These are phyloP conservation scores for Ciconia stormi DNA, from an alignment of 2,113 vertebrate genomes.

Conservation along the genomic window DNA sequence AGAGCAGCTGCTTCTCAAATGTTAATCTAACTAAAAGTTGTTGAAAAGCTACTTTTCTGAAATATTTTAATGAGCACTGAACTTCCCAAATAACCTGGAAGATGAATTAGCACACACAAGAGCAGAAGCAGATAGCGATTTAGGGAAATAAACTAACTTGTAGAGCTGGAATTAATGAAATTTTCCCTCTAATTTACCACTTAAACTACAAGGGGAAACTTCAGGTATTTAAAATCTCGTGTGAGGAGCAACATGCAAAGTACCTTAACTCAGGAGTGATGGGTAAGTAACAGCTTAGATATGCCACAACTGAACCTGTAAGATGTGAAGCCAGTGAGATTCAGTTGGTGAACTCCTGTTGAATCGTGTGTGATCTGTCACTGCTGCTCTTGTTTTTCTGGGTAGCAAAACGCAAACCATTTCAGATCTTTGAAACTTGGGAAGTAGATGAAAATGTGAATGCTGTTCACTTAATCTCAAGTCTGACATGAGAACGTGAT, in stretches of 20 bases:
- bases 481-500: background rate
- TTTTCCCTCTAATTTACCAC: background rate
- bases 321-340: background rate
- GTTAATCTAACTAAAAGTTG: background rate
- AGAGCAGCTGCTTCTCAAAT: background rate
- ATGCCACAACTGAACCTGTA: background rate
- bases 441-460: background rate
- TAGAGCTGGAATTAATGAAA: background rate
- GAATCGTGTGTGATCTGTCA: background rate
- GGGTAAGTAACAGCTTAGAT: background rate
- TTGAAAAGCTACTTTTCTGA: background rate
- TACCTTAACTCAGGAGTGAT: background rate
- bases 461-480: background rate
- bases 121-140: background rate
- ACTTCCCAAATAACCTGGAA: background rate
- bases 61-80: background rate
- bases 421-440: background rate
- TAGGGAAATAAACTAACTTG: background rate
- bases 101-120: background rate
- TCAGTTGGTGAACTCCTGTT: fast-evolving
- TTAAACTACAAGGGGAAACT: background rate
- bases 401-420: background rate
- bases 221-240: background rate
- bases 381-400: background rate
- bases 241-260: background rate